Evolutionary conservation across 64 coral and sea anemone species (phyloP), one percentile per base, ranked within the genome.

Genomic region (Stichodactyla helianthus): DNA sequence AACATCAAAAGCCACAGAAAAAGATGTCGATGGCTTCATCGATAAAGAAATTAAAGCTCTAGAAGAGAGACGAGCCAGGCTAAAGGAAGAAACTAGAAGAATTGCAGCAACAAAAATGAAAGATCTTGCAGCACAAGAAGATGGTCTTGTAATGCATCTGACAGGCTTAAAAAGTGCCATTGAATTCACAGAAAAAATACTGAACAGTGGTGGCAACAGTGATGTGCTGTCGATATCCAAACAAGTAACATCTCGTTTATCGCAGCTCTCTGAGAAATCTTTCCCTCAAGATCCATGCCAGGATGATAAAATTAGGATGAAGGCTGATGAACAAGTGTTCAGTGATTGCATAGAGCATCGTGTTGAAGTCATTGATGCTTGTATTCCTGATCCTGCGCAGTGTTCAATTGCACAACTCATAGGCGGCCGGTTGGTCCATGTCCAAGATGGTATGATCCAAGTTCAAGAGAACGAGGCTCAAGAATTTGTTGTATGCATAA

Each of bases 21-120:
- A 85, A 85, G 83, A 63, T 15, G 22, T 85, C 5, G 83, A 85
- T 85, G 58, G 12, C 7, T 31, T 59, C 6, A 60, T 60, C 50
- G 58, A 85, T 17, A 6, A 59, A 50, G n/a, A 85, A 7, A 61
- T 65, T 16, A 61, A 26, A 57, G 57, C 28, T 3, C 27, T 85
- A 26, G 56, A 85, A 44, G 31, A 85, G 10, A 60, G 12, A 6
- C 83, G 83, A 60, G 54, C 51, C 12, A 55, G 19, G 2, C n/a
- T 62, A 1, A 85, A 85, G n/a, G 20, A 85, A 35, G 58, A 85
- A 13, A 44, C 59, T 8, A 31, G 8, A 16, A 62, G 22, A 1
- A 19, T 60, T 20, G 57, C 22, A 19, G 22, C 22, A 28, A 57
- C 31, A 85, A 85, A 61, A 7, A 61, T 85, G 1, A 85, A 61